Evolutionary conservation across 2,888 invertebrate genomes (phyloP), one percentile per base, ranked within the genome.

Genomic region (Gari tellinella): DNA sequence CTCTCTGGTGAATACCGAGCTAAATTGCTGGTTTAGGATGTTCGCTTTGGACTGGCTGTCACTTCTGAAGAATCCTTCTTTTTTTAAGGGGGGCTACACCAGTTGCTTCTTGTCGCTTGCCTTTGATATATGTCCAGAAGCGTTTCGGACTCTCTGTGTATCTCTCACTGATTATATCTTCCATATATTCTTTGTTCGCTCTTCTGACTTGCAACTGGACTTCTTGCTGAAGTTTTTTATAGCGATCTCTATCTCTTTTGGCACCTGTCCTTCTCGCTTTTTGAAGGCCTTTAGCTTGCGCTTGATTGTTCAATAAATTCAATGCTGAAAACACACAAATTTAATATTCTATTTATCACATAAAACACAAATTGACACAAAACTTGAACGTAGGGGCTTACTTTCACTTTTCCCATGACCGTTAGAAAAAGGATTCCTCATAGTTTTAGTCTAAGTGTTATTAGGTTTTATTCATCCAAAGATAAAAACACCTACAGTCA

Each of bases 11-110:
- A 62, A 74, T 5, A 63, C 72, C 2, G 65, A 76, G 21, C 45
- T 26, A 43, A 74, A 80, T 40, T 80, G 76, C 14, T 55, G 23
- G 38, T 80, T 77, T 1, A 80, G 63, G 10, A 80, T 77, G 1
- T 68, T 37, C 12, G 74, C 72, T 53, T 72, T 74, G 8, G 26
- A 61, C 1, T 40, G 25, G 40, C 19, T 56, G 51, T 72, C 58
- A 60, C 77, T 72, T n/a, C 69, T 53, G n/a, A 81, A 43, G 46
- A 69, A 72, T 15, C 75, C 77, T 57, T 69, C 72, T 19, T 67
- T 74, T 69, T 23, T 40, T 45, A 12, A 77, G 67, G 7, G 70
- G 66, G 41, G 72, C 52, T 14, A 78, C 58, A 12, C 72, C 72
- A 19, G 21, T 43, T 14, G 60, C 10, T 26, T 81, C 75, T 56